A percentile compares a stretch with the other conserved stretches of the same genome.
These are phyloP conservation scores for Peromyscus maniculatus DNA, from an alignment of 2,113 vertebrate genomes.

Conservation along the genomic window DNA sequence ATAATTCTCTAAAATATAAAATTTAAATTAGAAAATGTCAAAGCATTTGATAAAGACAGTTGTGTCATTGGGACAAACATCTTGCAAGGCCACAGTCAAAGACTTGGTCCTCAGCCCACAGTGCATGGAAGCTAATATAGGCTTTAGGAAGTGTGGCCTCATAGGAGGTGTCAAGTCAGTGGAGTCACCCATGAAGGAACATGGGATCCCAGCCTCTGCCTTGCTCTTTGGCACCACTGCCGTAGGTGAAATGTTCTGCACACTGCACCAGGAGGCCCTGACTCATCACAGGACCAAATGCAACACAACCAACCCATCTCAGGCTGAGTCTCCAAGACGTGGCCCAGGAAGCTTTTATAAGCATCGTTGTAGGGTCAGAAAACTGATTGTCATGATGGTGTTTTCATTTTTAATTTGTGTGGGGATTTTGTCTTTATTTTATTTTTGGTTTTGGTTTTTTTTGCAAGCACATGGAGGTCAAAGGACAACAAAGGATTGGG, in stretches of 20 bases:
- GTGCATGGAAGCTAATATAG: not conserved
- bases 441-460: not conserved
- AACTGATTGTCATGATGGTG: not conserved
- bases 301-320: not conserved
- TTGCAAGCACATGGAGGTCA: not conserved
- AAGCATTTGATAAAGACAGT: constrained; percentile 44
- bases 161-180: not conserved
- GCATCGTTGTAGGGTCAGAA: not conserved
- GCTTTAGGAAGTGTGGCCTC: not conserved
- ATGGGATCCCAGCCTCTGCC: not conserved
- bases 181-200: not conserved
- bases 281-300: not conserved
- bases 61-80: not conserved
- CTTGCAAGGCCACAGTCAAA: not conserved
- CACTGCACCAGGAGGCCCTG: not conserved
- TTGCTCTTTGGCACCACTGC: not conserved
- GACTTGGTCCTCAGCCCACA: not conserved
- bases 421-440: not conserved
- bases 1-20: constrained; percentile 26
- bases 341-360: not conserved
- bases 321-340: not conserved
- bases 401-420: not conserved
- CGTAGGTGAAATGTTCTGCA: not conserved
- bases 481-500: not conserved
- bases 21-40: constrained; percentile 33